Evolutionary conservation across 1,140 invertebrate genomes (phyloP).

Genomic region (Notospermus geniculatus): DNA sequence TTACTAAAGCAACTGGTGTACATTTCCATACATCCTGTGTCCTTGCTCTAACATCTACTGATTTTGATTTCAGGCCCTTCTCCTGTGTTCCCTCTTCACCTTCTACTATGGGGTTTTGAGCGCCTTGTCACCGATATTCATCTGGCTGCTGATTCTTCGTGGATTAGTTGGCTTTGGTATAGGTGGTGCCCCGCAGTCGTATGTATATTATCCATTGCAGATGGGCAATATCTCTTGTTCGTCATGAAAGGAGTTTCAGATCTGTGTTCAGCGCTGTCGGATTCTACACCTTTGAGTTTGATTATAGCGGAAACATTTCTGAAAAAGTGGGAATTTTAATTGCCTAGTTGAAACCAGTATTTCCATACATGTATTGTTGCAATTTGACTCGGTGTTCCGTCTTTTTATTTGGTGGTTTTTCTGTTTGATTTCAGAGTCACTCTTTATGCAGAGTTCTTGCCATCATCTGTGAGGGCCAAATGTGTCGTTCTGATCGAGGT

Average conservation of each 20-base stretch:
- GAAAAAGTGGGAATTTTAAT: no score
- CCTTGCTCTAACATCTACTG: no score
- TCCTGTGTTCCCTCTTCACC: slow-evolving; percentile 80
- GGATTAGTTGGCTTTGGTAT: slow-evolving; percentile 94
- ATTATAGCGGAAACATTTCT: not conserved
- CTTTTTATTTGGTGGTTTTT: not conserved
- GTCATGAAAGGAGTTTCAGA: no score
- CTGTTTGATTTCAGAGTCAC: slow-evolving; percentile 70
- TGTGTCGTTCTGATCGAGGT: slow-evolving; percentile 93
- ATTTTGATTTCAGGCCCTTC: slow-evolving; percentile 69
- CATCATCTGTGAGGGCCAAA: slow-evolving; percentile 86
- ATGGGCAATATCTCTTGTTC: no score
- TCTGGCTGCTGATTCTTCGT: slow-evolving; percentile 85
- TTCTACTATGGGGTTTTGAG: slow-evolving; percentile 90
- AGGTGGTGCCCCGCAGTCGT: slow-evolving; percentile 95
- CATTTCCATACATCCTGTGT: no score
- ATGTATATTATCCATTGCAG: slow-evolving; percentile 62
- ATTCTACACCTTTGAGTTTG: not conserved
- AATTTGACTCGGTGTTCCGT: no score
- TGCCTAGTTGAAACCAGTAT: no score
- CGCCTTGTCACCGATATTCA: slow-evolving; percentile 85
- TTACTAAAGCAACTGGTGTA: no score
- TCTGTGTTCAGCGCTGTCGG: not conserved
- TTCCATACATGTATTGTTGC: no score
- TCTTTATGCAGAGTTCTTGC: slow-evolving; percentile 93